Evolutionary conservation across 92 coral and sea anemone species (phyloP).

Genomic region (Phenganax marumi): DNA sequence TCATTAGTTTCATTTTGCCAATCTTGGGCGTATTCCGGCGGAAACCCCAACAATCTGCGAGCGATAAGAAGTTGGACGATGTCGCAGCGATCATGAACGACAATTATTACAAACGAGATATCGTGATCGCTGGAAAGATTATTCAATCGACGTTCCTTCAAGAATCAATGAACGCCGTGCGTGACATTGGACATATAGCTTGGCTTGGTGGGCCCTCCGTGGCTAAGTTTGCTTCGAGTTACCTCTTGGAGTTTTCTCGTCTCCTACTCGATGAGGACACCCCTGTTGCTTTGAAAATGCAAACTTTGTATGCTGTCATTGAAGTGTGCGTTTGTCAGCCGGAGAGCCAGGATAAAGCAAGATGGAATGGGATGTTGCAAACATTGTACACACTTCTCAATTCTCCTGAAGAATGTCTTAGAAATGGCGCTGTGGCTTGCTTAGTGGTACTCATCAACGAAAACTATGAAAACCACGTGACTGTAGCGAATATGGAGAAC

Average conservation of each 20-base stretch:
- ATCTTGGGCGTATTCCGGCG: slow-evolving; percentile 16
- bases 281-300: slow-evolving; percentile 39
- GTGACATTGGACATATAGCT: slow-evolving; percentile 75
- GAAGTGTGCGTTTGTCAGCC: slow-evolving; percentile 63
- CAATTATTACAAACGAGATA: slow-evolving; percentile 79
- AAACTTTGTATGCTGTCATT: slow-evolving; percentile 61
- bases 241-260: slow-evolving; percentile 54
- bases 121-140: slow-evolving; percentile 78
- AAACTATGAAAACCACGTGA: slow-evolving; percentile 62
- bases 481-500: slow-evolving; percentile 16
- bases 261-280: slow-evolving; percentile 12
- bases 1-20: slow-evolving; percentile 10
- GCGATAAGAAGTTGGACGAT: slow-evolving; percentile 61
- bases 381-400: slow-evolving; percentile 46
- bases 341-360: slow-evolving; percentile 64
- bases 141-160: slow-evolving; percentile 46
- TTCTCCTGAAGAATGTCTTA: slow-evolving; percentile 21
- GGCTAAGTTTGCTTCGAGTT: slow-evolving; percentile 71
- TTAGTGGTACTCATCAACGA: slow-evolving; percentile 57
- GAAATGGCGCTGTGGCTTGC: slow-evolving; percentile 60
- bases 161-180: slow-evolving; percentile 64
- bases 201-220: slow-evolving; percentile 79
- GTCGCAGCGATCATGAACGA: slow-evolving; percentile 77
- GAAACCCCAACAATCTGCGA: neutral
- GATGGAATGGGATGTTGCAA: slow-evolving; percentile 52